Base-by-base conservation (phyloP, 2,113 vertebrate genomes). In the Rutilus rutilus region DNA sequence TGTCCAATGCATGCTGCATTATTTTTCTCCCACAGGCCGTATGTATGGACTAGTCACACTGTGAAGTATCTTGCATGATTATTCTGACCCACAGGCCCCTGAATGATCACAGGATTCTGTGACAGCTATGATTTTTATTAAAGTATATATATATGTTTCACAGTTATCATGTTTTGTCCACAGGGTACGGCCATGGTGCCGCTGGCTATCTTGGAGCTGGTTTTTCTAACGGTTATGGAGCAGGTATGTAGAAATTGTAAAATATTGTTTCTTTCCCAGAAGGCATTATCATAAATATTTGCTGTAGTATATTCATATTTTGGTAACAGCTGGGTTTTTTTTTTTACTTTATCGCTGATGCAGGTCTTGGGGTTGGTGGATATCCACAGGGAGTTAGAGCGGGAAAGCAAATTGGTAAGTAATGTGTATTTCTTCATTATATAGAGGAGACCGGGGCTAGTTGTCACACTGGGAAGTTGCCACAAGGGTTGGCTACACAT, bases 161-260 rank as follows among this genome's bases (percentile, higher is more conserved):
- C 71, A 80, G 36, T 86, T 6, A 5, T 9, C 54, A 71, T 85
- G 67, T 14, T 85, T 86, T 82, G 88, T 89, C 27, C 42, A 19
- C 90, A 95, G 94, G 94, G 71, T 93, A 92, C 21, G 4, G 81
- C 0, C 90, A 85, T 6, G 92, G 92, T 78, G 81, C 90, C 3
- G 93, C 92, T 21, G 90, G 91, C 84, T 94, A 94, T 81, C 88
- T 88, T 52, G 94, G 94, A 86, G 87, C 90, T 1, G 86, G 64
- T 6, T 86, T 91, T 64, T 86, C 89, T 1, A 4, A 88, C 4
- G 92, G 91, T 42, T 94, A 94, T 3, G 93, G 93, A 79, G 47
- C n/a, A 25, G 88, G 88, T 89, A 67, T 4, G 69, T 67, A 50
- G 9, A 71, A 45, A 52, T 67, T n/a, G 5, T 23, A 9, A 25